These are phyloP conservation scores for Dromococcyx pavoninus DNA, from an alignment of 2,797 vertebrate genomes.

Conservation along the genomic window DNA sequence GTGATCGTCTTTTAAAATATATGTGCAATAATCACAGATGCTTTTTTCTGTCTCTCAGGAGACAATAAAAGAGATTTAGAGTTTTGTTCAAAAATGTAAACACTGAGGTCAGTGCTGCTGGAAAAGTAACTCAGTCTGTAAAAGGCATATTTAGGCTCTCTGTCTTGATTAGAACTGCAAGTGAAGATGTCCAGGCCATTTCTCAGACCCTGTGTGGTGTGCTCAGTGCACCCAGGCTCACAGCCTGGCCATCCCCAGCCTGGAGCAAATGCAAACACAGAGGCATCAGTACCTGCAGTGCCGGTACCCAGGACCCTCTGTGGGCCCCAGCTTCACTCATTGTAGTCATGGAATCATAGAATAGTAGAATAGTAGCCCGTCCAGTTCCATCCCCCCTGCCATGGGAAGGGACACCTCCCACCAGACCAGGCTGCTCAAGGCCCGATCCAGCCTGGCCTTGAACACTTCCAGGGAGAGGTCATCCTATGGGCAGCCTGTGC, in stretches of 20 bases:
- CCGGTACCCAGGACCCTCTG: not conserved
- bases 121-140: not conserved
- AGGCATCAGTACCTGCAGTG: rapidly evolving
- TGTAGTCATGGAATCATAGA: too few species aligned
- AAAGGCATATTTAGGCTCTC: not conserved
- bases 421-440: too few species aligned
- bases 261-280: too few species aligned
- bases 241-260: too few species aligned
- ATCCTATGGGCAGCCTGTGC: too few species aligned
- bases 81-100: not conserved
- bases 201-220: not conserved
- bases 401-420: too few species aligned
- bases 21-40: not conserved
- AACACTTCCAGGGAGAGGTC: too few species aligned
- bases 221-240: not conserved
- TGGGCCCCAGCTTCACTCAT: not conserved
- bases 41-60: not conserved
- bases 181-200: not conserved
- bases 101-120: not conserved
- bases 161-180: not conserved
- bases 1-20: not conserved
- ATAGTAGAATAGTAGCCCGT: too few species aligned
- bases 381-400: too few species aligned
- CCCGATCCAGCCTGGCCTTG: too few species aligned
- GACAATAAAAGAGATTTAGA: not conserved